phyloP scores from a whole-genome alignment of 2,888 invertebrate species.

The Synanthedon tipuliformis region DNA sequence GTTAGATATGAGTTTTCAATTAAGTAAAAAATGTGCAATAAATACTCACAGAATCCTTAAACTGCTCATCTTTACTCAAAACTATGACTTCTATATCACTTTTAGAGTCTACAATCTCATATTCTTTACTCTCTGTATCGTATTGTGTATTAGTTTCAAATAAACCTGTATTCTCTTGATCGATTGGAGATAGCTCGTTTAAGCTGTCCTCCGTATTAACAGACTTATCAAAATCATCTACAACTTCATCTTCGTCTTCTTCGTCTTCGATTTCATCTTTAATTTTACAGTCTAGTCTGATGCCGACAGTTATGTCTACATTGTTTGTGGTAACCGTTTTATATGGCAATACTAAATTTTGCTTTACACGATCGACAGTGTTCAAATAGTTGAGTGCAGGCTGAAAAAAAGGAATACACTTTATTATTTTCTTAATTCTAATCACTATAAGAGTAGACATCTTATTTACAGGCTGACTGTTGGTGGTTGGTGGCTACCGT shows the following conservation, averaged over 20 bases:
- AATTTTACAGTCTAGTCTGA: neutral
- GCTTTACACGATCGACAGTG: neutral
- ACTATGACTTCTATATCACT: conserved; percentile 1
- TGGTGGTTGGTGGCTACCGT: no score
- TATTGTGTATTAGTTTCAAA: neutral
- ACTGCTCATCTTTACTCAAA: conserved; percentile 35
- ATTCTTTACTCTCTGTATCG: neutral
- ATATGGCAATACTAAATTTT: neutral
- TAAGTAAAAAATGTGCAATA: neutral
- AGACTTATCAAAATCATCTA: neutral
- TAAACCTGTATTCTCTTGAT: neutral
- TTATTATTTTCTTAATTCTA: no score
- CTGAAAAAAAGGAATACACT: no score
- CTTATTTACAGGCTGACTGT: no score
- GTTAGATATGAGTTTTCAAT: neutral
- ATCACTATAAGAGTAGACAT: no score
- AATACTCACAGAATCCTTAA: conserved; percentile 34
- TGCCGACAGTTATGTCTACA: neutral
- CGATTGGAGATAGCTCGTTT: neutral
- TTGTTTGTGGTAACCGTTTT: neutral
- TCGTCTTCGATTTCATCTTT: neutral
- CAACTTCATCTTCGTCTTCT: neutral
- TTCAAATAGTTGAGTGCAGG: neutral
- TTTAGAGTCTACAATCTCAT: neutral
- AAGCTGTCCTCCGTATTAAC: neutral